These are phyloP conservation scores for Zaprionus africanus DNA, from an alignment of 1,140 invertebrate genomes.

Conservation along the genomic window DNA sequence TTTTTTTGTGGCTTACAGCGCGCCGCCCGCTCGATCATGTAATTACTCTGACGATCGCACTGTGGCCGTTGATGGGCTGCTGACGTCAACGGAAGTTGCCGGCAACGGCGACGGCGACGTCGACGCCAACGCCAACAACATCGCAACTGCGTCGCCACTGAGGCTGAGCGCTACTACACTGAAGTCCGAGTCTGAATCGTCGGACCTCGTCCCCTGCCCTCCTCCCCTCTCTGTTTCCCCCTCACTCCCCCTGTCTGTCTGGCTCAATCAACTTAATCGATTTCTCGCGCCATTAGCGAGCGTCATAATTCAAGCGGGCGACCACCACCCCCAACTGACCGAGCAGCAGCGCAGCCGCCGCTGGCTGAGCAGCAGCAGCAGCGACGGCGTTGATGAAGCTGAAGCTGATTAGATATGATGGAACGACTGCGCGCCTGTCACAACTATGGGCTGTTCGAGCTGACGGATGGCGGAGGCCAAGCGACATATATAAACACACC, in stretches of 20 bases:
- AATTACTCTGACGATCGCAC: conserved; percentile 74
- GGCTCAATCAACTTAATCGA: conserved; percentile 49
- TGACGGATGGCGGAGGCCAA: conserved; percentile 33
- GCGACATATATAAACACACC: conserved; percentile 30
- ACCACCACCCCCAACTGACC: conserved; percentile 33
- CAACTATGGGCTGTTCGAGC: conserved; percentile 30
- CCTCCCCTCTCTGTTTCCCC: neutral
- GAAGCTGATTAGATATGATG: conserved; percentile 69
- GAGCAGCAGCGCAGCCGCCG: conserved; percentile 7
- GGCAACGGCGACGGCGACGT: conserved; percentile 12
- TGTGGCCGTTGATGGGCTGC: conserved; percentile 60
- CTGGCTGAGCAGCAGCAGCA: conserved; percentile 1
- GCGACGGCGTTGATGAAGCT: conserved; percentile 26
- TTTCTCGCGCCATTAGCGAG: conserved; percentile 69
- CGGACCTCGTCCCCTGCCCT: no score
- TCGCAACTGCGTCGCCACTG: neutral
- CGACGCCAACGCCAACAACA: neutral
- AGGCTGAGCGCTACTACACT: neutral
- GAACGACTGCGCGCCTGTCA: conserved; percentile 23
- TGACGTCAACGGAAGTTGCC: conserved; percentile 75
- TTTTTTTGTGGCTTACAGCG: conserved; percentile 52
- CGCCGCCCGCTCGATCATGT: conserved; percentile 54
- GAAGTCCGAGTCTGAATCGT: no score
- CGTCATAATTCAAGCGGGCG: conserved; percentile 56
- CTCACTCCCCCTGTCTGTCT: neutral